phyloP scores from a whole-genome alignment of 2,797 vertebrate genomes.

The Squalus acanthias region DNA sequence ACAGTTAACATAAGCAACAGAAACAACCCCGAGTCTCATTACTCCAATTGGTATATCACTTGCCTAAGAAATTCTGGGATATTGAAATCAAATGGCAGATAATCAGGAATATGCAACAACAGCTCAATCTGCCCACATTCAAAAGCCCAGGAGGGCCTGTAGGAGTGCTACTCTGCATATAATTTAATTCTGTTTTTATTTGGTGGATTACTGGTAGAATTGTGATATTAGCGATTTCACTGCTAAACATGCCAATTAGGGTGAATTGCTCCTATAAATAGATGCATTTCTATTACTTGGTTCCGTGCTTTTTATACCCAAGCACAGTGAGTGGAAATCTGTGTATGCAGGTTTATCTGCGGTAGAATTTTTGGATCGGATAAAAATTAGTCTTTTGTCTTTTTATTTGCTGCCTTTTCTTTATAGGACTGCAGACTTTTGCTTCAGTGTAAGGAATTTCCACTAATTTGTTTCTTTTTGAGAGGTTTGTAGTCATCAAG shows the following conservation, averaged over 20 bases:
- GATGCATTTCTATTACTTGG: not conserved
- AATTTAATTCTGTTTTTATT: conserved; percentile 3
- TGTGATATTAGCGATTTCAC: not conserved
- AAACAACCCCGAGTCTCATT: not conserved
- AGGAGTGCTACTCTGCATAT: not conserved
- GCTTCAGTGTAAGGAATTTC: not conserved
- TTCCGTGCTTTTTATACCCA: not conserved
- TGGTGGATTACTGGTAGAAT: not conserved
- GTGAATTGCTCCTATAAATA: not conserved
- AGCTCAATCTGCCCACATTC: not conserved
- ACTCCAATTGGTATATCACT: not conserved
- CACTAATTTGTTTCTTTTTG: not conserved
- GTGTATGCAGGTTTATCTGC: not conserved
- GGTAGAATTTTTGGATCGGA: not conserved
- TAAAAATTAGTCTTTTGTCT: not conserved
- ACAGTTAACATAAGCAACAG: not conserved
- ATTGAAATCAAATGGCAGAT: not conserved
- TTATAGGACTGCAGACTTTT: not conserved
- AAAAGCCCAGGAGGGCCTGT: not conserved
- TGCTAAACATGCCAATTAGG: not conserved
- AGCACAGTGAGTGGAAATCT: not conserved
- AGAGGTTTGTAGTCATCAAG: not conserved
- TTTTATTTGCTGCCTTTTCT: not conserved
- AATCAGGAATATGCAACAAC: not conserved
- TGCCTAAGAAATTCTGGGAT: too few species aligned